Conservation (phyloP, 2,797 vertebrate species). For the Iguana delicatissima region DNA sequence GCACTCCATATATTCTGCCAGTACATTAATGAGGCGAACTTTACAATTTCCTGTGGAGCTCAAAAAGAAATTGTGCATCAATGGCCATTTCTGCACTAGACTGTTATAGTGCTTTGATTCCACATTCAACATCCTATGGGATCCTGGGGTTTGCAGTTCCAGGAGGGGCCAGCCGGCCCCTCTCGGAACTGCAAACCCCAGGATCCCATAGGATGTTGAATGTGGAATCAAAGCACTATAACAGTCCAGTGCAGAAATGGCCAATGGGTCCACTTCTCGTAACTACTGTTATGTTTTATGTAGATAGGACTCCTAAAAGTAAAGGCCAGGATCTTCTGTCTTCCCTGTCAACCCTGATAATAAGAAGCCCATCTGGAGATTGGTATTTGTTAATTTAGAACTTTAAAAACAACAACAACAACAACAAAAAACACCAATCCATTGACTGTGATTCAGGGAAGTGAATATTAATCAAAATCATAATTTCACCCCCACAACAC, state of each 20-base stretch:
- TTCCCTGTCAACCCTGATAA: conserved; percentile 9
- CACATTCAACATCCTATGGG: no score
- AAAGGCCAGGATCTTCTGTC: not conserved
- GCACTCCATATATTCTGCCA: not conserved
- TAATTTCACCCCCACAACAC: not conserved
- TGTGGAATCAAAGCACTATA: no score
- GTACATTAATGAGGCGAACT: not conserved
- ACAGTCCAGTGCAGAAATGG: no score
- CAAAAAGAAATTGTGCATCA: no score
- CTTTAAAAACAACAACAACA: no score
- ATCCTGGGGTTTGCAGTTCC: no score
- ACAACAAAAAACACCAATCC: not conserved
- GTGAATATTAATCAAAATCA: not conserved
- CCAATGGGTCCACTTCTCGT: no score
- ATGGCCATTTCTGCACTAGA: no score
- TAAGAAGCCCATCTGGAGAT: not conserved
- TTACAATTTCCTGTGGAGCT: not conserved
- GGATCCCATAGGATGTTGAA: no score
- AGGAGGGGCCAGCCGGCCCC: no score
- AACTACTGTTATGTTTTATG: not conserved
- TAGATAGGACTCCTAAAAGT: not conserved
- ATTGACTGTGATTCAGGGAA: not conserved
- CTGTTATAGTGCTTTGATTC: no score
- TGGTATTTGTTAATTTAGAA: not conserved
- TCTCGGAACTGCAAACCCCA: no score